These are phyloP conservation scores for Mugil cephalus DNA, from an alignment of 2,113 vertebrate genomes.

Conservation along the genomic window DNA sequence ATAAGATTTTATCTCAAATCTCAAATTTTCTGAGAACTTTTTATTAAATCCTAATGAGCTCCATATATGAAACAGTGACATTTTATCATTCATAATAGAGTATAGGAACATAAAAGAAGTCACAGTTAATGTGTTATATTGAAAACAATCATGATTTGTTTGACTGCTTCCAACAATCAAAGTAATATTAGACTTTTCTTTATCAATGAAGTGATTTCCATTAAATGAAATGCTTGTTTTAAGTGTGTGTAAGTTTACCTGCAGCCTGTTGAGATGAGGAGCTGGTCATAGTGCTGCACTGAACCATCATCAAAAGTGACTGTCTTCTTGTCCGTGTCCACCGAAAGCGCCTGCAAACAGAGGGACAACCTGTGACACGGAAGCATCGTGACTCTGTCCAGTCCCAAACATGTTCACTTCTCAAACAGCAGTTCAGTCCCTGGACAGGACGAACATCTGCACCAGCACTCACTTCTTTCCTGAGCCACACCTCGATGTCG, in stretches of 20 bases:
- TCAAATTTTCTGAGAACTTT: too few species aligned
- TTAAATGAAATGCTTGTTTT: neutral
- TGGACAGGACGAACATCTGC: neutral
- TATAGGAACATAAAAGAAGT: too few species aligned
- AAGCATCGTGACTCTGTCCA: neutral
- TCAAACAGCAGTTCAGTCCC: neutral
- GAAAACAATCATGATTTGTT: too few species aligned
- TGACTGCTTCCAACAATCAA: too few species aligned
- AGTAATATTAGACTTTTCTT: too few species aligned
- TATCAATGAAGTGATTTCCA: too few species aligned
- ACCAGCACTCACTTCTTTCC: constrained; percentile 84
- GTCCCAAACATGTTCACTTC: neutral
- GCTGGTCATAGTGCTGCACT: constrained; percentile 83
- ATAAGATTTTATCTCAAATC: too few species aligned
- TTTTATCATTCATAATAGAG: too few species aligned
- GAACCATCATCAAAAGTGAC: constrained; percentile 83
- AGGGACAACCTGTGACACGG: too few species aligned
- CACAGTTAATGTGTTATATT: too few species aligned
- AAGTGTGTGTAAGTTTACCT: constrained; percentile 69
- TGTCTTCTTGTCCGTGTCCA: constrained; percentile 84
- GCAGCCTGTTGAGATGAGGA: constrained; percentile 89
- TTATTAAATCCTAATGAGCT: too few species aligned
- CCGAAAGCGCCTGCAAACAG: constrained; percentile 77
- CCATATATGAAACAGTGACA: too few species aligned
- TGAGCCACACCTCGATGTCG: constrained; percentile 85